Base-by-base conservation (phyloP, 2,113 vertebrate species). In the Aspiorhynchus laticeps region DNA sequence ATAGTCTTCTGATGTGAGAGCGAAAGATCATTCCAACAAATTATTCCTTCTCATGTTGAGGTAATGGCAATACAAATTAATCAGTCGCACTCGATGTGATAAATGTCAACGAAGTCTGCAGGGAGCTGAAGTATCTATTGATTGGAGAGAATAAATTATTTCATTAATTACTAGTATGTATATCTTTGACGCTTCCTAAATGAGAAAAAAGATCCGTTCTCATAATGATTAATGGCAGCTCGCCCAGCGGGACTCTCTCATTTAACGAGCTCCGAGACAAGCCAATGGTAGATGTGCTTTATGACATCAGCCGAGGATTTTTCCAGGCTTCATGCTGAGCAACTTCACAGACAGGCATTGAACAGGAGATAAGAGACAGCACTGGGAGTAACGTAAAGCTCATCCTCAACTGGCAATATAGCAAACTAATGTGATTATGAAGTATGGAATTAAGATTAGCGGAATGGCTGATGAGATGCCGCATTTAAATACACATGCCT, bases 1-100 rank as follows among this genome's bases (percentile, higher is more conserved):
- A 61, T 76, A 17, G 53, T 71, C 51, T 56, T 65, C 26, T 69
- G 69, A 67, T 74, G 46, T 85, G 77, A 74, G 75, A 80, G 80
- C 61, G 84, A 89, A 63, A 61, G 59, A 80, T 90, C 82, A 59
- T 80, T 88, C 87, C 63, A 11, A 38, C 74, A 78, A 53, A 83
- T 71, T 31, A 89, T 80, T 83, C 75, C 85, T 85, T 88, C 84
- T 71, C 76, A 7, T 83, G 88, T 78, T 90, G 82, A 92, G 88
- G 86, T 80, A 91, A 90, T 41, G 12, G 48, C 21, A 79, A 86
- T 71, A 83, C 81, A 89, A 89, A 92, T 89, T 21, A 92, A 87
- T 43, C 53, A 80, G 65, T 82, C 73, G 24, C 74, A 88, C 87
- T 86, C 61, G 85, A 87, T 48, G 85, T 88, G 90, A 91, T 89